phyloP scores from a whole-genome alignment of 2,113 vertebrate species.

The Chaetodon trifascialis region DNA sequence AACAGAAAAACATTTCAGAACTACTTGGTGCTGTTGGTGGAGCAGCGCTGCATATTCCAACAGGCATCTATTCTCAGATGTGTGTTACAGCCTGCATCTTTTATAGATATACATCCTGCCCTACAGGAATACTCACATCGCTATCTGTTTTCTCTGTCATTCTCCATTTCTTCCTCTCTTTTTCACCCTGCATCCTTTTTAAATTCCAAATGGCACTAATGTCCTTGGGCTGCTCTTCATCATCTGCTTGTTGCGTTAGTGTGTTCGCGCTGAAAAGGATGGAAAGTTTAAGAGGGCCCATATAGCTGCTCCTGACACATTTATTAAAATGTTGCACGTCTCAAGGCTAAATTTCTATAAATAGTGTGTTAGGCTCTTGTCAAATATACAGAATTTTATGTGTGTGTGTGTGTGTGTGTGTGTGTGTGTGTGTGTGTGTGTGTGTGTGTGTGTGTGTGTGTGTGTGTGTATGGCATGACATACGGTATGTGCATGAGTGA shows the following conservation, averaged over 20 bases:
- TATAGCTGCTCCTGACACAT: conserved; percentile 50
- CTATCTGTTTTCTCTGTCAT: conserved; percentile 59
- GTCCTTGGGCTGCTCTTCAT: conserved; percentile 71
- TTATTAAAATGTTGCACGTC: conserved; percentile 41
- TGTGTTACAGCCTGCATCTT: conserved; percentile 56
- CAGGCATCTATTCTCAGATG: conserved; percentile 44
- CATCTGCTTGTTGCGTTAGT: conserved; percentile 47
- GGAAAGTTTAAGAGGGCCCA: conserved; percentile 47
- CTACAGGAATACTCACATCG: conserved; percentile 55
- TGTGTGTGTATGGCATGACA: background rate
- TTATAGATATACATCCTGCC: conserved; percentile 51
- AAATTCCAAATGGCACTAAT: conserved; percentile 71
- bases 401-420: background rate
- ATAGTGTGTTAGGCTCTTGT: conserved; percentile 21
- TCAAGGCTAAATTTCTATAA: conserved; percentile 47
- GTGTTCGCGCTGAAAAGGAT: conserved; percentile 1
- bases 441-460: background rate
- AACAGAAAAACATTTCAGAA: conserved; percentile 52
- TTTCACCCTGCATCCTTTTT: conserved; percentile 52
- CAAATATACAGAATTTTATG: background rate
- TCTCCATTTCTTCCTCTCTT: conserved; percentile 57
- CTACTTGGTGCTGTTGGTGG: conserved; percentile 27
- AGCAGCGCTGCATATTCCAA: conserved; percentile 31
- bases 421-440: background rate
- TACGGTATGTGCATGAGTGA: background rate